These are phyloP conservation scores for Neosilurus hyrtlii DNA, from an alignment of 2,797 vertebrate species.

Conservation along the genomic window DNA sequence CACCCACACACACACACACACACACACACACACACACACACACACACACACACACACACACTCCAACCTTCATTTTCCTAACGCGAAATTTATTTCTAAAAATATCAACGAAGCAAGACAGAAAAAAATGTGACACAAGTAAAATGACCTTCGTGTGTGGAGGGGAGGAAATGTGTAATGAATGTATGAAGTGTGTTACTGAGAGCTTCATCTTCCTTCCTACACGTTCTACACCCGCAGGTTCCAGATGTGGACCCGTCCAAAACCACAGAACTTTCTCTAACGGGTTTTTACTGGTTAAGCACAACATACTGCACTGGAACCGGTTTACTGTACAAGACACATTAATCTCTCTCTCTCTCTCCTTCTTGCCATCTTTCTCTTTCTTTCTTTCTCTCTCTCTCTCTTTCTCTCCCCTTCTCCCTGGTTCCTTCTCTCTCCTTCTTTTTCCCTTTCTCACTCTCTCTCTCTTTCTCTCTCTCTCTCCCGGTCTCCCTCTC, in stretches of 20 bases:
- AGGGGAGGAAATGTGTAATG: conserved; percentile 24
- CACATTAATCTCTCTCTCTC: neutral
- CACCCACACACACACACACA: too few relatives aligned
- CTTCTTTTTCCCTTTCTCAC: too few relatives aligned
- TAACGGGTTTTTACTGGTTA: too few relatives aligned
- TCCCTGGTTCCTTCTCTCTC: too few relatives aligned
- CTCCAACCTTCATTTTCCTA: conserved; percentile 12
- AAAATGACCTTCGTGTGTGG: conserved; percentile 15
- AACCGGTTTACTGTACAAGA: conserved; percentile 17
- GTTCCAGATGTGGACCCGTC: neutral
- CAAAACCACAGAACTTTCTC: conserved; percentile 24
- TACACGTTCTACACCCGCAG: neutral
- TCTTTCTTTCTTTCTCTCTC: too few relatives aligned
- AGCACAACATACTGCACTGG: conserved; percentile 20
- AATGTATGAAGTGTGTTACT: conserved; percentile 34
- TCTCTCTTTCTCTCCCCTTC: too few relatives aligned
- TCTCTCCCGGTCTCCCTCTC: too few relatives aligned
- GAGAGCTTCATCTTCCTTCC: conserved; percentile 16
- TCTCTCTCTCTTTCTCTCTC: too few relatives aligned
- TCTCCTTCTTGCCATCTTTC: too few relatives aligned
- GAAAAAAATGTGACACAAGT: conserved; percentile 13
- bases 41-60: too few relatives aligned
- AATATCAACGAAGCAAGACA: neutral
- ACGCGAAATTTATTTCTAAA: conserved; percentile 22
- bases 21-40: too few relatives aligned